Conservation (phyloP, 2,888 invertebrate species). For the Protonemura montana region DNA sequence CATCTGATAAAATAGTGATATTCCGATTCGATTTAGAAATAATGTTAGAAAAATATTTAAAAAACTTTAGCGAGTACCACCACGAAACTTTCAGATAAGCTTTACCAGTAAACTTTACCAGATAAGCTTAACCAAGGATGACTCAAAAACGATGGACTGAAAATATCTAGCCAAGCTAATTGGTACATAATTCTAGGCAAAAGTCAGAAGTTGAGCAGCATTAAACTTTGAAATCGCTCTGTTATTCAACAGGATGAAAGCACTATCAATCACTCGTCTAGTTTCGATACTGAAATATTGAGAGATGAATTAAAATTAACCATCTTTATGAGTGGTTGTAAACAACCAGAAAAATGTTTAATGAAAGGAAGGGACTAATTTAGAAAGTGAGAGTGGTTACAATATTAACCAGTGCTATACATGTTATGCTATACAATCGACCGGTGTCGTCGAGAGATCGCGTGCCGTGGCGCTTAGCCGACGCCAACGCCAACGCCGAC, state of each 20-base stretch:
- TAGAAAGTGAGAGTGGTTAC: constrained; percentile 7
- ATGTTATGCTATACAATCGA: too few relatives aligned
- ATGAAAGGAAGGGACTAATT: constrained; percentile 31
- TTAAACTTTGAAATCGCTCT: background rate
- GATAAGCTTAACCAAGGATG: background rate
- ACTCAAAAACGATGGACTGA: background rate
- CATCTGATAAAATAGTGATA: too few relatives aligned
- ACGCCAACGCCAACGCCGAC: background rate
- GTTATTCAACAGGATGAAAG: constrained; percentile 7
- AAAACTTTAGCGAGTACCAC: too few relatives aligned
- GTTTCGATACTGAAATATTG: background rate
- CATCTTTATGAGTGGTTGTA: background rate
- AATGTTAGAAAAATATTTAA: too few relatives aligned
- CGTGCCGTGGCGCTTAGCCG: background rate
- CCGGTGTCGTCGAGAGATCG: background rate
- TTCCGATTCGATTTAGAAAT: too few relatives aligned
- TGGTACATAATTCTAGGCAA: background rate
- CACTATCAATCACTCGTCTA: background rate
- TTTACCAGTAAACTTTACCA: too few relatives aligned
- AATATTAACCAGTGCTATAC: background rate
- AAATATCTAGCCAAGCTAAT: background rate
- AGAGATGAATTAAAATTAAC: background rate
- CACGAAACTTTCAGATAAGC: too few relatives aligned
- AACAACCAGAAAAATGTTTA: background rate
- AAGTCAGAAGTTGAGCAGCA: background rate